Percentiles rank a stretch among this genome's conserved stretches.
phyloP scores from a whole-genome alignment of 1,140 invertebrate species.

The Sinella curviseta region DNA sequence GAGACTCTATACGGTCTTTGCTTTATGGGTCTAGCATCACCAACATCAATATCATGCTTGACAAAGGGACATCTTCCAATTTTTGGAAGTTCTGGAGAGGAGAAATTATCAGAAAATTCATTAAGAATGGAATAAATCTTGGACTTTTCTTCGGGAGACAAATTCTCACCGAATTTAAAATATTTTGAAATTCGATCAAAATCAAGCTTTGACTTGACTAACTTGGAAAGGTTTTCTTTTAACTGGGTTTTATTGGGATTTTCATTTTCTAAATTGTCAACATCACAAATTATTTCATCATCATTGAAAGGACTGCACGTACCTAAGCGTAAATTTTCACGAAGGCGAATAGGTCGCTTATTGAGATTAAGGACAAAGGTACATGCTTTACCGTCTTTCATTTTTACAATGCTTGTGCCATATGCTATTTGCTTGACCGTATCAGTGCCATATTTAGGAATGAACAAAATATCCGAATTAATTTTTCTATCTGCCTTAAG shows the following conservation, averaged over 20 bases:
- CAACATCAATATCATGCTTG: conserved; percentile 51
- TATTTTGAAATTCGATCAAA: background rate
- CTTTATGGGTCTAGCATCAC: conserved; percentile 50
- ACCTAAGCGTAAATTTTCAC: no score
- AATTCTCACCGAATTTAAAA: background rate
- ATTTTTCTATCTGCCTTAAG: no score
- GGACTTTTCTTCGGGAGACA: background rate
- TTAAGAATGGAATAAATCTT: background rate
- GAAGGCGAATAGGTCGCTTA: no score
- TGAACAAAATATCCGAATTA: no score
- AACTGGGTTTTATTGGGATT: no score
- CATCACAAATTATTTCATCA: background rate
- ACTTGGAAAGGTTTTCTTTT: background rate
- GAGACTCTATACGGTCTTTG: conserved; percentile 50
- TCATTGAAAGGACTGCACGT: no score
- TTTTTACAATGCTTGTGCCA: no score
- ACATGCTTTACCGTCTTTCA: no score
- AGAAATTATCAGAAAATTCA: background rate
- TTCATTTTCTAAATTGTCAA: background rate
- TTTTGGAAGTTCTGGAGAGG: background rate
- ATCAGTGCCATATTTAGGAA: no score
- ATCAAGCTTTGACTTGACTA: background rate
- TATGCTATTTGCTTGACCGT: no score
- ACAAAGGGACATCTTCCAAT: conserved; percentile 13
- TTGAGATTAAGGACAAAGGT: no score